These are phyloP conservation scores for Cynodonichthys magdalenae DNA, from an alignment of 2,797 vertebrate species.

Conservation along the genomic window DNA sequence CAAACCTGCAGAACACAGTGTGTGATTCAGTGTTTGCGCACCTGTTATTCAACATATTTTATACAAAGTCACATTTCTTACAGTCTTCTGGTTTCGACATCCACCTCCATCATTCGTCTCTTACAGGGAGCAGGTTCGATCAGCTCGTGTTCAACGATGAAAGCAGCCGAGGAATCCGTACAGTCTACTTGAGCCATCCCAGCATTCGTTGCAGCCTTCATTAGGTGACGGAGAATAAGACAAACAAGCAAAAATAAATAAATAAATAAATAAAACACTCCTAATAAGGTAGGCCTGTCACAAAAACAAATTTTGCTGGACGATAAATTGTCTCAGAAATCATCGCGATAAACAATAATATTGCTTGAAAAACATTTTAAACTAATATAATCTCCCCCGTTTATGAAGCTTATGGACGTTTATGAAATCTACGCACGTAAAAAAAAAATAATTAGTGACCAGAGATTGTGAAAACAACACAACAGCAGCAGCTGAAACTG, in stretches of 20 bases:
- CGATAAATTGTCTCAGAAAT: too few relatives aligned
- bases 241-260: background rate
- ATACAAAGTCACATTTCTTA: constrained; percentile 65
- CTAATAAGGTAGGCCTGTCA: too few relatives aligned
- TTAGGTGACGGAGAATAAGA: constrained; percentile 65
- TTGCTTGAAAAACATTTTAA: too few relatives aligned
- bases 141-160: constrained; percentile 77
- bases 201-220: constrained; percentile 85
- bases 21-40: background rate
- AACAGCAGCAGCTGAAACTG: too few relatives aligned
- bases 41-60: background rate
- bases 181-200: constrained; percentile 84
- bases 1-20: constrained; percentile 79
- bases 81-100: constrained; percentile 86
- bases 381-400: too few relatives aligned
- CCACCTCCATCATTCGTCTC: constrained; percentile 88
- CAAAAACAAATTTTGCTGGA: too few relatives aligned
- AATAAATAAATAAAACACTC: too few relatives aligned
- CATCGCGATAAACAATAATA: too few relatives aligned
- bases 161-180: constrained; percentile 50
- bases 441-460: too few relatives aligned
- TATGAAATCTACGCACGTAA: too few relatives aligned
- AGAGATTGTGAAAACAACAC: too few relatives aligned
- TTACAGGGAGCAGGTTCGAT: constrained; percentile 88
- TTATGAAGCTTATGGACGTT: too few relatives aligned